A percentile compares a stretch with the other conserved stretches of the same genome.
Conservation (phyloP, 30 jellyfish, hydroid and myxozoan species). For the Hydractinia symbiolongicarpus region DNA sequence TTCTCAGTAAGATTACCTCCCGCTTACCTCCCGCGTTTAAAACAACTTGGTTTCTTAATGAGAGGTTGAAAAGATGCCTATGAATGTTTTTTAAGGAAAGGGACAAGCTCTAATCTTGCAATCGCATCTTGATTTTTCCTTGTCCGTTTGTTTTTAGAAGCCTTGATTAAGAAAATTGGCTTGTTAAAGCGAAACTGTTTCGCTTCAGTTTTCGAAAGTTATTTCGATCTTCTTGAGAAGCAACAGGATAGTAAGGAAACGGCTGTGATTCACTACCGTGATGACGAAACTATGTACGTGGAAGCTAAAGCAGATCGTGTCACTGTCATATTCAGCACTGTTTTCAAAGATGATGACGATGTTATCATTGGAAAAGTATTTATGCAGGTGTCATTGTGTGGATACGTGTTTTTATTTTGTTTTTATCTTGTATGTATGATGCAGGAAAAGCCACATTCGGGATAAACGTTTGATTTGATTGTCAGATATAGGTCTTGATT, state of each 20-base stretch:
- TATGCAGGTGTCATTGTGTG: constrained; percentile 64
- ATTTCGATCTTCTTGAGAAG: constrained; percentile 61
- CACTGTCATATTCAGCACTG: constrained; percentile 91
- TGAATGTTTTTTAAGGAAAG: too few species aligned
- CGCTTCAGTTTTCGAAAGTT: constrained; percentile 91
- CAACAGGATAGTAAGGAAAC: constrained; percentile 57
- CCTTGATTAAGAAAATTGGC: constrained; percentile 79
- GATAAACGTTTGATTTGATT: too few species aligned
- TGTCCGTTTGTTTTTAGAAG: constrained; percentile 45
- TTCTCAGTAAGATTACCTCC: too few species aligned
- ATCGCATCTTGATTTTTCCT: too few species aligned
- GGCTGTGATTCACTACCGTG: constrained; percentile 96
- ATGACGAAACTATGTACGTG: constrained; percentile 93
- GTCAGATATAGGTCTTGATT: too few species aligned
- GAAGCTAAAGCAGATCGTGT: constrained; percentile 92
- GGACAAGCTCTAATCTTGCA: too few species aligned
- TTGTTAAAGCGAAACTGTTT: constrained; percentile 84
- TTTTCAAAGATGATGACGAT: constrained; percentile 94
- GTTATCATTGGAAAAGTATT: constrained; percentile 96
- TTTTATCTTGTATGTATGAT: neutral
- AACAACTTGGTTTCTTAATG: too few species aligned
- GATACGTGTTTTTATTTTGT: neutral
- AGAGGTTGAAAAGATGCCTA: too few species aligned
- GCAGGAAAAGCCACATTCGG: too few species aligned
- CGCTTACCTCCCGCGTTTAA: too few species aligned